Conservation (phyloP, 2,113 vertebrate genomes). For the Ursus arctos region DNA sequence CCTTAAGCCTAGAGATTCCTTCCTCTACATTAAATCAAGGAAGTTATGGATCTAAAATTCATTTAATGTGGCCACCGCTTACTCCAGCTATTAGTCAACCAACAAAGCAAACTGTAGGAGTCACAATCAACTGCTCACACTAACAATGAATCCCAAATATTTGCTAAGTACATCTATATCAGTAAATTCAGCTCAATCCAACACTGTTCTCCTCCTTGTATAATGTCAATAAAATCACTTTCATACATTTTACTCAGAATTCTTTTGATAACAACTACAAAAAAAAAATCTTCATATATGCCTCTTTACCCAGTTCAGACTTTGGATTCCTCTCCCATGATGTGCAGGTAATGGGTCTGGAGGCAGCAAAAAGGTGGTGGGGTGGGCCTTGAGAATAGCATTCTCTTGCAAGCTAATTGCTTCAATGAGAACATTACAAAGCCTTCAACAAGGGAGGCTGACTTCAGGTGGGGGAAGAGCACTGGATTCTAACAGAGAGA, state of each 20-base stretch:
- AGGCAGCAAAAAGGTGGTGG: neutral
- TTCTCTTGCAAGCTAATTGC: neutral
- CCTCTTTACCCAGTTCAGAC: neutral
- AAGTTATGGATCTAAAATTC: neutral
- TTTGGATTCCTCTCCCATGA: neutral
- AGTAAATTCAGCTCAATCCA: neutral
- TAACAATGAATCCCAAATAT: neutral
- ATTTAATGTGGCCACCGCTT: neutral
- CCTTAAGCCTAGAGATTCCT: neutral
- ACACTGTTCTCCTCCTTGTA: neutral
- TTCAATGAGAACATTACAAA: neutral
- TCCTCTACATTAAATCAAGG: neutral
- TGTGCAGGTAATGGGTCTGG: too few relatives aligned
- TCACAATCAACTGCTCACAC: neutral
- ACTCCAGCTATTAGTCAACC: neutral
- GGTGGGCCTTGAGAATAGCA: neutral
- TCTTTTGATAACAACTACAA: neutral
- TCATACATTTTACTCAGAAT: neutral
- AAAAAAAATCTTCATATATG: neutral
- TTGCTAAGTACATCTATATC: neutral
- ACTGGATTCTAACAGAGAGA: neutral
- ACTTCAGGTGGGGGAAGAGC: neutral
- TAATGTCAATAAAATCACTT: neutral
- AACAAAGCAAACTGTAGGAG: neutral
- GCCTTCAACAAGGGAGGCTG: neutral